Evolutionary conservation across 2,113 vertebrate species (phyloP).

Genomic region (Pelecanoides urinatrix): DNA sequence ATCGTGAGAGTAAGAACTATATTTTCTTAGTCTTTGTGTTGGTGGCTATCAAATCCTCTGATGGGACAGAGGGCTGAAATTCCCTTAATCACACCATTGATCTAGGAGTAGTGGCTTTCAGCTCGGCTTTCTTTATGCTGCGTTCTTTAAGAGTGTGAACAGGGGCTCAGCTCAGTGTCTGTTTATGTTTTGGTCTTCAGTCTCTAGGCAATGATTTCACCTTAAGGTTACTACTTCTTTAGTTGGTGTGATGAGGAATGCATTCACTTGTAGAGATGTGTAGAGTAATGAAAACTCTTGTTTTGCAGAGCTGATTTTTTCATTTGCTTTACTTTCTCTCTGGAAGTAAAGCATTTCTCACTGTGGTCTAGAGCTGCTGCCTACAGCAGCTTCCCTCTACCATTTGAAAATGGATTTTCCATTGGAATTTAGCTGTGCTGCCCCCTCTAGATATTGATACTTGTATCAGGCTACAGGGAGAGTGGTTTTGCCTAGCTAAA

Average conservation of each 20-base stretch:
- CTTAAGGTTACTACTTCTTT: not conserved
- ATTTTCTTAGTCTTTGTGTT: not conserved
- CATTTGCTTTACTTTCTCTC: not conserved
- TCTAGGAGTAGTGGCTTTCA: not conserved
- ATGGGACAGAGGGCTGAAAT: not conserved
- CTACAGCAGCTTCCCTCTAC: not conserved
- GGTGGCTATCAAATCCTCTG: not conserved
- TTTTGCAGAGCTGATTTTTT: not conserved
- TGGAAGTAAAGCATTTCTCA: not conserved
- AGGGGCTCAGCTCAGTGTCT: not conserved
- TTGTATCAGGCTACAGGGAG: not conserved
- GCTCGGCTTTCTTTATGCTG: not conserved
- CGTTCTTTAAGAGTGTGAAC: not conserved
- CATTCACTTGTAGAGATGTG: not conserved
- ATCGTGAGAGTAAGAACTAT: slow-evolving; percentile 75
- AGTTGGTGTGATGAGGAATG: not conserved
- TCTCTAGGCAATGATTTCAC: not conserved
- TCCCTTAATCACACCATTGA: not conserved
- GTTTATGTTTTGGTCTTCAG: not conserved
- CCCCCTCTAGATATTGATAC: not conserved
- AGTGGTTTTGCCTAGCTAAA: not conserved
- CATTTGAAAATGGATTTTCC: not conserved
- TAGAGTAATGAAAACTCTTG: not conserved
- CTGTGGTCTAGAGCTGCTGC: not conserved
- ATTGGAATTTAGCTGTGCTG: not conserved